Evolutionary conservation across 2,888 invertebrate genomes (phyloP).

Genomic region (Anticlea derivata): DNA sequence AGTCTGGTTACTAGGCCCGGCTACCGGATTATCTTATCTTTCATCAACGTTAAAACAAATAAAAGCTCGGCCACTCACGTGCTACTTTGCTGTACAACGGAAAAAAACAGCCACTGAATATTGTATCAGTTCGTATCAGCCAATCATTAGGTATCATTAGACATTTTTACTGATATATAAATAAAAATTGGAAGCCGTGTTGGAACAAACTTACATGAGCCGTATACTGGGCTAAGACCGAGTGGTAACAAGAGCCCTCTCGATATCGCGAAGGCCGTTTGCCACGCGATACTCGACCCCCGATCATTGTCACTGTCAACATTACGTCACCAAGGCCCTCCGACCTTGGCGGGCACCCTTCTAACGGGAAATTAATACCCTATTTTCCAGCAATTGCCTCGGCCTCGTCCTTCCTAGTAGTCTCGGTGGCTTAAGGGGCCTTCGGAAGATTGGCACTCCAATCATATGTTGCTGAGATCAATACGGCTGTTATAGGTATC

Average conservation of each 20-base stretch:
- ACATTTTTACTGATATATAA: background rate
- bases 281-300: constrained; percentile 42
- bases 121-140: background rate
- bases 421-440: constrained; percentile 41
- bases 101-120: background rate
- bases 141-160: too few species aligned
- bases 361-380: constrained; percentile 46
- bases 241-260: constrained; percentile 12
- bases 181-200: background rate
- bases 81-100: constrained; percentile 15
- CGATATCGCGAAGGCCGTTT: constrained; percentile 36
- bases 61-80: constrained; percentile 11
- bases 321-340: constrained; percentile 26
- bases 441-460: constrained; percentile 34
- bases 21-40: constrained; percentile 14
- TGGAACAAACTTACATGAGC: background rate
- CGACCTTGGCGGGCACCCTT: constrained; percentile 48
- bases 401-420: constrained; percentile 51
- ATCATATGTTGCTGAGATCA: constrained; percentile 20
- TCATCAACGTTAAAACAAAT: constrained; percentile 12
- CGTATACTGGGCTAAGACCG: background rate
- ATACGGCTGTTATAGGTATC: constrained; percentile 3
- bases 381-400: constrained; percentile 42
- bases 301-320: constrained; percentile 46
- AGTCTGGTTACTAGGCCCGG: constrained; percentile 11